These are phyloP conservation scores for Noctua janthina DNA, from an alignment of 2,888 invertebrate genomes.

Conservation along the genomic window DNA sequence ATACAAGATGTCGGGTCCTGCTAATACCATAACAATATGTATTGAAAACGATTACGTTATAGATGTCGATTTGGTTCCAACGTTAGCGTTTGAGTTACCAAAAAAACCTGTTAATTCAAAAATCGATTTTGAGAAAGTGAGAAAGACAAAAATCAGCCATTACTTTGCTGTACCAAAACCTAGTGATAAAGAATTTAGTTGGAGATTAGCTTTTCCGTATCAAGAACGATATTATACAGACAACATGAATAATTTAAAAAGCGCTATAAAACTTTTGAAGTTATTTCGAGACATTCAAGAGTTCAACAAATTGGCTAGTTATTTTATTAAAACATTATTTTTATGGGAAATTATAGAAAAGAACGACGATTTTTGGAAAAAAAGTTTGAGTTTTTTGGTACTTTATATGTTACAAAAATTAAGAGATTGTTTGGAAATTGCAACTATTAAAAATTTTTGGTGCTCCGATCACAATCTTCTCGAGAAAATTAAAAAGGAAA, in stretches of 20 bases:
- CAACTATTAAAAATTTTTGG: slow-evolving; percentile 78
- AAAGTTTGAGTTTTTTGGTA: slow-evolving; percentile 73
- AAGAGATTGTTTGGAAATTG: slow-evolving; percentile 69
- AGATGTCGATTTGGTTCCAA: slow-evolving; percentile 81
- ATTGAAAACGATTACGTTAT: slow-evolving; percentile 72
- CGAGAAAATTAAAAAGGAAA: slow-evolving; percentile 74
- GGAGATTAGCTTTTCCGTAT: slow-evolving; percentile 81
- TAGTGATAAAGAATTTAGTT: slow-evolving; percentile 75
- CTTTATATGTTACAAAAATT: slow-evolving; percentile 78
- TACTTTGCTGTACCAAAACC: slow-evolving; percentile 83
- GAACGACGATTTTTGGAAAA: slow-evolving; percentile 74
- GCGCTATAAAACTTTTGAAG: slow-evolving; percentile 77
- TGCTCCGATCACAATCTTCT: slow-evolving; percentile 78
- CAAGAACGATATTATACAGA: slow-evolving; percentile 77
- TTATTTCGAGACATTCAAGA: slow-evolving; percentile 79
- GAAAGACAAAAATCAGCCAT: slow-evolving; percentile 61
- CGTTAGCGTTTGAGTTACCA: slow-evolving; percentile 75
- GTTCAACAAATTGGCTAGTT: slow-evolving; percentile 80
- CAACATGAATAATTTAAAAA: slow-evolving; percentile 78
- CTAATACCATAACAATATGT: slow-evolving; percentile 76
- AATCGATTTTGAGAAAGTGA: slow-evolving; percentile 73
- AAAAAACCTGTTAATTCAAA: slow-evolving; percentile 71
- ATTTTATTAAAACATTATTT: slow-evolving; percentile 82
- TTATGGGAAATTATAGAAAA: slow-evolving; percentile 76
- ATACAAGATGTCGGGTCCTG: slow-evolving; percentile 79